phyloP scores from a whole-genome alignment of 2,113 vertebrate species.

The Cygnus buccinator region DNA sequence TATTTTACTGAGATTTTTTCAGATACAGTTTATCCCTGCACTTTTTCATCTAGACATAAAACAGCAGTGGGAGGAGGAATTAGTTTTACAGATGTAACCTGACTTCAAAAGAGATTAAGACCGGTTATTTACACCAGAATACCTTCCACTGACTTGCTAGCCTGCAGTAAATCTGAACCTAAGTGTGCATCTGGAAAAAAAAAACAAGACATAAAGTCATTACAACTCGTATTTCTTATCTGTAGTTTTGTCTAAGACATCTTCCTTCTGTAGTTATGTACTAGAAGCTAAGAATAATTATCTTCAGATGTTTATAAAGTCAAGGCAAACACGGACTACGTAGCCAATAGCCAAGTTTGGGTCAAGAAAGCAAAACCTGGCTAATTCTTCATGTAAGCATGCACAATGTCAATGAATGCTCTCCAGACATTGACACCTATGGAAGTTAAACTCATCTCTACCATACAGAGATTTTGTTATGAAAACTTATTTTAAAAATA shows the following conservation, averaged over 20 bases:
- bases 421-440: not conserved
- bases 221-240: not conserved
- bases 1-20: not conserved
- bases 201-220: not conserved
- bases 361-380: not conserved
- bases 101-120: constrained; percentile 25
- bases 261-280: not conserved
- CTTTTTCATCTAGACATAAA: not conserved
- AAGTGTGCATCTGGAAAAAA: not conserved
- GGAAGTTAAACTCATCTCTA: not conserved
- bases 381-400: not conserved
- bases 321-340: not conserved
- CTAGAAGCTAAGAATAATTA: not conserved
- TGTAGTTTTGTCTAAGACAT: not conserved
- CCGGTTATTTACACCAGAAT: constrained; percentile 5
- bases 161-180: not conserved
- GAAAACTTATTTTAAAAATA: not conserved
- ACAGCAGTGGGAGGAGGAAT: not conserved
- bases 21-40: not conserved
- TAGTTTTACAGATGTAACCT: not conserved
- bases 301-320: not conserved
- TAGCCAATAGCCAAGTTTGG: not conserved
- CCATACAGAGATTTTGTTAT: not conserved
- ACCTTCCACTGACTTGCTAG: not conserved
- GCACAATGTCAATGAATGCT: not conserved